These are phyloP conservation scores for Pachypsylla venusta DNA, from an alignment of 1,140 invertebrate genomes.

Conservation along the genomic window DNA sequence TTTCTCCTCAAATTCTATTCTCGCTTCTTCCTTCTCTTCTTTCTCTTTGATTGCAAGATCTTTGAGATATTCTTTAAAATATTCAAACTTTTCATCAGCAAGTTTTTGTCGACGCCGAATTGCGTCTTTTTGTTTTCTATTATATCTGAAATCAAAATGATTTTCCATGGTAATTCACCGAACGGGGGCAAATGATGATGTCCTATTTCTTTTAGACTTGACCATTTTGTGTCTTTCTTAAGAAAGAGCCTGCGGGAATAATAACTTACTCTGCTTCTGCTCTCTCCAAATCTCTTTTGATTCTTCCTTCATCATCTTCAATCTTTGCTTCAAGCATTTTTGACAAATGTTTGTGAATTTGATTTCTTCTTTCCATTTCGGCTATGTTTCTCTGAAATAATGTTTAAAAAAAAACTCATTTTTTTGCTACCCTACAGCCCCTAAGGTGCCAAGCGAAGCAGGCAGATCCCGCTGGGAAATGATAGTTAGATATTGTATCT, in stretches of 20 bases:
- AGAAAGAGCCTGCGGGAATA: no score
- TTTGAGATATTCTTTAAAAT: neutral
- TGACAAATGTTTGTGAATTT: neutral
- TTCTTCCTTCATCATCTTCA: neutral
- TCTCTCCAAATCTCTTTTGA: neutral
- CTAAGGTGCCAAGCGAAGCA: no score
- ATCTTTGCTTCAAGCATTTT: neutral
- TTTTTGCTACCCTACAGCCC: no score
- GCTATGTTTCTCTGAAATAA: constrained; percentile 5
- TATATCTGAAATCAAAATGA: neutral
- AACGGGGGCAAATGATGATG: no score
- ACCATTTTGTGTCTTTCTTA: no score
- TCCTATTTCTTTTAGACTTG: no score
- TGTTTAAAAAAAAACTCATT: no score
- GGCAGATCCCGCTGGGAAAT: no score
- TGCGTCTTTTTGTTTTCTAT: neutral
- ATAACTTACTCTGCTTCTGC: neutral
- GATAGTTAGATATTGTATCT: no score
- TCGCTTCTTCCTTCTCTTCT: neutral
- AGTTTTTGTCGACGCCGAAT: neutral
- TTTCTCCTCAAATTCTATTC: neutral
- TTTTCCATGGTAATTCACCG: no score
- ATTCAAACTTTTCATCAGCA: neutral
- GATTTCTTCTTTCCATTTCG: neutral
- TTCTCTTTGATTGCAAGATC: neutral